phyloP scores from a whole-genome alignment of 2,888 invertebrate species.

The Drosophila buzzatii region DNA sequence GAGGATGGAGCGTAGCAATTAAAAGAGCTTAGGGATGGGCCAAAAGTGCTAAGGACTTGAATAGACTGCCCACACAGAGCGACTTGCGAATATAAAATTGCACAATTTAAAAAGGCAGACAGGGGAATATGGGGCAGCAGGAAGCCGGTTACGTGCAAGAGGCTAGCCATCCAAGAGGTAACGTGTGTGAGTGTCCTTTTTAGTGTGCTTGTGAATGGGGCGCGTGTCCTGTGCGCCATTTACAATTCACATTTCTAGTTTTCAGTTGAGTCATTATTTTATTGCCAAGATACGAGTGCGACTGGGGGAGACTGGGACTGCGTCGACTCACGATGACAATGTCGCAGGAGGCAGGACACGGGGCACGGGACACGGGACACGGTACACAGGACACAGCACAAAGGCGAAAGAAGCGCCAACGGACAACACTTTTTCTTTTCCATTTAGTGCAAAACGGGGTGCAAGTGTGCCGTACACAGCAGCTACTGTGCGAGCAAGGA shows the following conservation, averaged over 20 bases:
- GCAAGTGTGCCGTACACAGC: constrained; percentile 12
- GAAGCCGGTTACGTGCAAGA: constrained; percentile 63
- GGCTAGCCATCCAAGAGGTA: constrained; percentile 50
- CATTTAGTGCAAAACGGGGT: constrained; percentile 31
- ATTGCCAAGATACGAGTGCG: constrained; percentile 75
- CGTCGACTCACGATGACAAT: constrained; percentile 66
- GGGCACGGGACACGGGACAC: constrained; percentile 22
- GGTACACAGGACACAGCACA: constrained; percentile 3
- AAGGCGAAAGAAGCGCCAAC: constrained; percentile 20
- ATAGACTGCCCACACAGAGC: constrained; percentile 58
- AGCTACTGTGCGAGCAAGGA: constrained; percentile 22
- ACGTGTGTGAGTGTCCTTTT: constrained; percentile 18
- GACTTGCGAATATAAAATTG: constrained; percentile 78
- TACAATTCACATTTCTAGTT: constrained; percentile 81
- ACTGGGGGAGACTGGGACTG: constrained; percentile 43
- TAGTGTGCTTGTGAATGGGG: constrained; percentile 20
- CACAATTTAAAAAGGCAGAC: constrained; percentile 76
- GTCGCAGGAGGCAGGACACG: constrained; percentile 49
- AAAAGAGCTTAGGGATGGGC: constrained; percentile 48
- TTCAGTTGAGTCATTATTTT: constrained; percentile 83
- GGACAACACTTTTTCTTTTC: constrained; percentile 77
- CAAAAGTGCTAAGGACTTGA: constrained; percentile 17
- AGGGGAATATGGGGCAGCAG: constrained; percentile 30
- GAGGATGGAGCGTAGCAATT: constrained; percentile 60
- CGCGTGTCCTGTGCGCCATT: constrained; percentile 67